Evolutionary conservation across 2,888 invertebrate species (phyloP), one percentile per base, ranked within the genome.

Genomic region (Alentia gelatinosa): DNA sequence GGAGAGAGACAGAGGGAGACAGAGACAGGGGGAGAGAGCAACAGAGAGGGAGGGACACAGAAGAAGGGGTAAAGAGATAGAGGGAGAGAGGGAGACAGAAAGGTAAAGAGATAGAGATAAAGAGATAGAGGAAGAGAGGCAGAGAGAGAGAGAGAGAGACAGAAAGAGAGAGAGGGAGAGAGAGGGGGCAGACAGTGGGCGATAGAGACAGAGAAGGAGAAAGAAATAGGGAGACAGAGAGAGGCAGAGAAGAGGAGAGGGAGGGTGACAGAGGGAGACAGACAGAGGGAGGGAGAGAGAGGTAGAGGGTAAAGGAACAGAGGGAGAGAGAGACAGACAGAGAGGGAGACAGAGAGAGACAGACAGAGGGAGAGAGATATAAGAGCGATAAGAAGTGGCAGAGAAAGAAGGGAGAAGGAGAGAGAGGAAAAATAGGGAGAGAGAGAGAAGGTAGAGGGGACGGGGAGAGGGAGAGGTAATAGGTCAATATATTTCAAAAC

Each of bases 141-240:
- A 86, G 90, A 79, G 15, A 83, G 75, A 42, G 83, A 83, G 74
- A 68, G 19, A 89, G 90, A 35, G 12, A 35, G n/a, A 39, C n/a
- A 37, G n/a, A n/a, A 23, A 84, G 47, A 47, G 47, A 47, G 7
- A 19, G 7, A 12, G 47, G 7, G 9, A 7, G 19, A 19, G 19
- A 19, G 19, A 47, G 7, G 47, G 19, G n/a, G n/a, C n/a, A n/a
- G n/a, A n/a, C n/a, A n/a, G n/a, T n/a, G n/a, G n/a, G n/a, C n/a
- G n/a, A n/a, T n/a, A n/a, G n/a, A n/a, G n/a, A n/a, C n/a, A n/a
- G n/a, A n/a, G n/a, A n/a, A n/a, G n/a, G n/a, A n/a, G n/a, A n/a
- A n/a, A n/a, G n/a, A 56, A 12, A n/a, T 19, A 9, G n/a, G 56
- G 56, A 56, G n/a, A 56, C 56, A 19, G 19, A 3, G 19, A n/a